phyloP scores from a whole-genome alignment of 2,113 vertebrate species.

The Lophius piscatorius region DNA sequence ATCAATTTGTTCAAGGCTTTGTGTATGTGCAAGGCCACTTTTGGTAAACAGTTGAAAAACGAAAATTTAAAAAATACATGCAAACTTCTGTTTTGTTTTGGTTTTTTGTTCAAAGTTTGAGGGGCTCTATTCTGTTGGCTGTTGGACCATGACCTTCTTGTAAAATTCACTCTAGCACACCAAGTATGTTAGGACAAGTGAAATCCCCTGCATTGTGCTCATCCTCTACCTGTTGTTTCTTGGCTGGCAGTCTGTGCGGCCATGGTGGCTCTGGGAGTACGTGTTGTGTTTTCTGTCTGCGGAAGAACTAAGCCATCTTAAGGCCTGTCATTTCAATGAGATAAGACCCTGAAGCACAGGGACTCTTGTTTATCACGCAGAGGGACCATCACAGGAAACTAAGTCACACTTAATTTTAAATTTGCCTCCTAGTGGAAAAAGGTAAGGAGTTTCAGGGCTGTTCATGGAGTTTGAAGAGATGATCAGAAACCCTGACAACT shows the following conservation, averaged over 20 bases:
- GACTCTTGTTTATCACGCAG: constrained; percentile 38
- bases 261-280: constrained; percentile 42
- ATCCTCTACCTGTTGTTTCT: constrained; percentile 65
- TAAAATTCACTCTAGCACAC: constrained; percentile 39
- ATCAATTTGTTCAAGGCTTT: too few species aligned
- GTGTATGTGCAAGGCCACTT: too few species aligned
- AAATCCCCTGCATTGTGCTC: constrained; percentile 66
- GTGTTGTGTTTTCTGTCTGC: constrained; percentile 58
- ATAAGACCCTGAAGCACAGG: constrained; percentile 64
- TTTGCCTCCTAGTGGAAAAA: neutral
- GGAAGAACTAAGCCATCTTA: constrained; percentile 58
- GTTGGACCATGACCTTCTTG: neutral
- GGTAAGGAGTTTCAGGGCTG: neutral
- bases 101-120: neutral
- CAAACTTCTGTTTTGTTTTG: too few species aligned
- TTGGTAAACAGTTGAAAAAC: too few species aligned
- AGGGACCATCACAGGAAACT: constrained; percentile 5
- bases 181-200: constrained; percentile 67
- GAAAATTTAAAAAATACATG: too few species aligned
- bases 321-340: constrained; percentile 62
- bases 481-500: neutral
- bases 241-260: constrained; percentile 58
- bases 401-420: constrained; percentile 4
- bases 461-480: neutral
- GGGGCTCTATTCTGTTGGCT: neutral